phyloP scores from a whole-genome alignment of 2,797 vertebrate species.

The Chanos chanos region DNA sequence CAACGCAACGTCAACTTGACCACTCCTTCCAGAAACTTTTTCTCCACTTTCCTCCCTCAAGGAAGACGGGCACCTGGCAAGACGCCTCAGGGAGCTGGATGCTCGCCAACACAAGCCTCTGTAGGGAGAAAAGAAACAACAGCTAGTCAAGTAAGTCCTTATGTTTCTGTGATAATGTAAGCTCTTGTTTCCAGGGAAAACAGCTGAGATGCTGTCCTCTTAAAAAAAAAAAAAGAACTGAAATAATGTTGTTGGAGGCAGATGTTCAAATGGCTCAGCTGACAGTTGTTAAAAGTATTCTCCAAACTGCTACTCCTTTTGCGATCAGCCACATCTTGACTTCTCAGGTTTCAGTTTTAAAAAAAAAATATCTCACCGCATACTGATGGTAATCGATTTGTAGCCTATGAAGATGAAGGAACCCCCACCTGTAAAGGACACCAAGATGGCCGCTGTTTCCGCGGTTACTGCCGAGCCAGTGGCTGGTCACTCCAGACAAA shows the following conservation, averaged over 20 bases:
- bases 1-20: slow-evolving; percentile 73
- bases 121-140: slow-evolving; percentile 76
- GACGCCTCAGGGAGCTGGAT: slow-evolving; percentile 55
- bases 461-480: slow-evolving; percentile 59
- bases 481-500: slow-evolving; percentile 72
- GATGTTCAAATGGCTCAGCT: too few relatives aligned
- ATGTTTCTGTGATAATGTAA: too few relatives aligned
- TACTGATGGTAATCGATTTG: background rate
- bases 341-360: too few relatives aligned
- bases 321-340: too few relatives aligned
- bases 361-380: background rate
- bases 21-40: slow-evolving; percentile 83
- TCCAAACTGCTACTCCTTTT: too few relatives aligned
- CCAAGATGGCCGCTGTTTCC: slow-evolving; percentile 60
- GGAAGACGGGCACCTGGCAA: slow-evolving; percentile 76
- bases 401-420: slow-evolving; percentile 78
- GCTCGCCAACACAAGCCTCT: slow-evolving; percentile 71
- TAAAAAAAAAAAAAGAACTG: too few relatives aligned
- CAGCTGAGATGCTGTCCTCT: background rate
- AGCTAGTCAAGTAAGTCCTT: slow-evolving; percentile 72
- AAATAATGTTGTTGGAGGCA: too few relatives aligned
- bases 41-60: slow-evolving; percentile 89
- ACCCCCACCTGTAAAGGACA: slow-evolving; percentile 65
- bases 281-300: too few relatives aligned
- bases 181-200: background rate